Percentiles rank a stretch among this genome's conserved stretches.
Evolutionary conservation across 2,888 invertebrate species (phyloP).

Genomic region (Ophioninae sp.): DNA sequence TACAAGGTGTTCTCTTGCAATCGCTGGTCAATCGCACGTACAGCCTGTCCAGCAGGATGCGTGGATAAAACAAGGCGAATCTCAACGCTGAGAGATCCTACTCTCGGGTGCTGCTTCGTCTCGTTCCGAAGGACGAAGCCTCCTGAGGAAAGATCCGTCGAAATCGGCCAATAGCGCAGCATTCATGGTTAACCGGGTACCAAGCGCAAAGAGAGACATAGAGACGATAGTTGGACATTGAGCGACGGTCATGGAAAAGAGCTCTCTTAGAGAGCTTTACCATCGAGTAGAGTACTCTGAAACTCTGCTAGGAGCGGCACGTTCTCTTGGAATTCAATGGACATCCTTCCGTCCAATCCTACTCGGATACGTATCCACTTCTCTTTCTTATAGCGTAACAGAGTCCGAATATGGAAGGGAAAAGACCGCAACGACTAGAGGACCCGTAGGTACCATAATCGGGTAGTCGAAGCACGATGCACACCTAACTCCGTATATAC

Average conservation of each 20-base stretch:
- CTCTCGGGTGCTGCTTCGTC: slow-evolving; percentile 41
- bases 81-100: slow-evolving; percentile 49
- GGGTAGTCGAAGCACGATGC: slow-evolving; percentile 63
- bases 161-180: slow-evolving; percentile 55
- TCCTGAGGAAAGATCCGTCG: slow-evolving; percentile 56
- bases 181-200: slow-evolving; percentile 39
- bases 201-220: slow-evolving; percentile 74
- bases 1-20: slow-evolving; percentile 69
- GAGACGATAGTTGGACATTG: slow-evolving; percentile 73
- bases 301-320: slow-evolving; percentile 40
- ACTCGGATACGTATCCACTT: slow-evolving; percentile 54
- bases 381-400: slow-evolving; percentile 60
- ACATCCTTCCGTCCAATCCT: slow-evolving; percentile 66
- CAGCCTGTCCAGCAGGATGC: slow-evolving; percentile 68
- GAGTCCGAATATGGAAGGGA: slow-evolving; percentile 67
- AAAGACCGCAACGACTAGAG: slow-evolving; percentile 58
- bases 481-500: slow-evolving; percentile 43
- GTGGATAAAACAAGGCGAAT: slow-evolving; percentile 48
- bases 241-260: slow-evolving; percentile 74
- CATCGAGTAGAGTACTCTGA: slow-evolving; percentile 40
- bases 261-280: slow-evolving; percentile 56
- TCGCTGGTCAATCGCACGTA: slow-evolving; percentile 63
- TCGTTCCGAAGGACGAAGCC: slow-evolving; percentile 48
- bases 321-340: slow-evolving; percentile 71
- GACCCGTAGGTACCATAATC: slow-evolving; percentile 66